phyloP scores from a whole-genome alignment of 2,113 vertebrate genomes.

The Misgurnus anguillicaudatus region DNA sequence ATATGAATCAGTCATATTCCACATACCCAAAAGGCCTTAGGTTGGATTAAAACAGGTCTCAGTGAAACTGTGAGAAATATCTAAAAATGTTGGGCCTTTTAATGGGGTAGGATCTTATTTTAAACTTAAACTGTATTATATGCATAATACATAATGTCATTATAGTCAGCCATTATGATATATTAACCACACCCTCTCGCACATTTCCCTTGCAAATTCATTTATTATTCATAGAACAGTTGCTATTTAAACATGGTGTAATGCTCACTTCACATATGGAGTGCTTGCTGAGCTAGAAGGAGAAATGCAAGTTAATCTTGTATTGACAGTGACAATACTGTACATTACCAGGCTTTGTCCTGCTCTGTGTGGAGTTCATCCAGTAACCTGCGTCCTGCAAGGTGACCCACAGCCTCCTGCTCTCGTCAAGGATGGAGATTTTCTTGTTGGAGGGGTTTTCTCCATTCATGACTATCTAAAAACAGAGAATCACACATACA shows the following conservation, averaged over 20 bases:
- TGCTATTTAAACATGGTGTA: neutral
- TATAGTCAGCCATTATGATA: neutral
- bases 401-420: slow-evolving; percentile 50
- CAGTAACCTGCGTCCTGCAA: slow-evolving; percentile 57
- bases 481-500: slow-evolving; percentile 59
- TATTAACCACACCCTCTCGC: neutral
- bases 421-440: slow-evolving; percentile 66
- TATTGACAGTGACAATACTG: neutral
- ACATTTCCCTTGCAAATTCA: too few relatives aligned
- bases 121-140: too few relatives aligned
- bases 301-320: neutral
- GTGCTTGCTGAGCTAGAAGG: neutral
- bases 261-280: neutral
- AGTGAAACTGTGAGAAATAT: too few relatives aligned
- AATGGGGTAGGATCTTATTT: too few relatives aligned
- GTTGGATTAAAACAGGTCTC: too few relatives aligned
- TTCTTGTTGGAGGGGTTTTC: slow-evolving; percentile 68
- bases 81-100: too few relatives aligned
- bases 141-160: neutral
- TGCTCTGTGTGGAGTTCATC: neutral
- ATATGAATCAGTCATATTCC: too few relatives aligned
- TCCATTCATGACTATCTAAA: slow-evolving; percentile 59
- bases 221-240: neutral
- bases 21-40: too few relatives aligned
- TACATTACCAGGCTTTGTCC: slow-evolving; percentile 6